Percentiles rank a stretch among this genome's conserved stretches.
phyloP scores from a whole-genome alignment of 2,888 invertebrate species.

The Chironomus riparius region DNA sequence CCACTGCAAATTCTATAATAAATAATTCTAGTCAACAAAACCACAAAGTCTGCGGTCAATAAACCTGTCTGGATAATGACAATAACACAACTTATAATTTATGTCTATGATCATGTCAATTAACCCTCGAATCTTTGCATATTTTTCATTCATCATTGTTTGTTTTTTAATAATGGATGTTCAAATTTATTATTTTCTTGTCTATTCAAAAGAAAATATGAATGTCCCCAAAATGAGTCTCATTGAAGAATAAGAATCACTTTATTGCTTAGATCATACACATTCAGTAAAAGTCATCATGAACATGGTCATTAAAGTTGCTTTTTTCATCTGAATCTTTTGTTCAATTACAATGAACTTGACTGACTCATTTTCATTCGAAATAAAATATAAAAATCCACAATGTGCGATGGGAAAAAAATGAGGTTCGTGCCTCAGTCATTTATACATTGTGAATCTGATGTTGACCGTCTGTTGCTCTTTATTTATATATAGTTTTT shows the following conservation, averaged over 20 bases:
- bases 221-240: too few species aligned
- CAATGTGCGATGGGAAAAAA: slow-evolving; percentile 10
- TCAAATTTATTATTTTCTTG: too few species aligned
- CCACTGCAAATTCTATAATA: too few species aligned
- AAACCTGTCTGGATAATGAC: too few species aligned
- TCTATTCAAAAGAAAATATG: too few species aligned
- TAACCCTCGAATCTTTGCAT: too few species aligned
- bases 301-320: background rate
- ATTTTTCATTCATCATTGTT: too few species aligned
- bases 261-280: background rate
- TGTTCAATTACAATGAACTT: slow-evolving; percentile 17
- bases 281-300: background rate
- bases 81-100: too few species aligned
- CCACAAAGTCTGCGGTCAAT: too few species aligned
- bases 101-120: too few species aligned
- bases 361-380: background rate
- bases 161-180: too few species aligned
- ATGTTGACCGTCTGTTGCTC: background rate
- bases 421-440: background rate
- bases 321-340: background rate
- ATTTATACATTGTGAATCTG: background rate
- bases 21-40: too few species aligned
- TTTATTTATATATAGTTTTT: background rate
- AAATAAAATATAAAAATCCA: background rate
- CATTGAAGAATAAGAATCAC: background rate